phyloP scores from a whole-genome alignment of 2,888 invertebrate species.

The Stenchaetothrips biformis region DNA sequence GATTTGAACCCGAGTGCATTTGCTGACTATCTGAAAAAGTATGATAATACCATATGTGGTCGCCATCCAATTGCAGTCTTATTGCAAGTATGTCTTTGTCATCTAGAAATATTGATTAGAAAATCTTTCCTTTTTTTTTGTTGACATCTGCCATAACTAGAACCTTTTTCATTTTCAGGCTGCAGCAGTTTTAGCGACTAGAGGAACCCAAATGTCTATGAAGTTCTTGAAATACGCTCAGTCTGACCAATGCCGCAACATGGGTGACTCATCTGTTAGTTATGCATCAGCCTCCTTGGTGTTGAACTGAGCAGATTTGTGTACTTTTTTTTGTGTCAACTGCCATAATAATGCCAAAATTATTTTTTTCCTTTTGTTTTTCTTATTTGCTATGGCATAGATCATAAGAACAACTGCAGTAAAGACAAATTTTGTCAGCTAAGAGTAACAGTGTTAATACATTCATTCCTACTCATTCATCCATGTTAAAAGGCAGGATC shows the following conservation, averaged over 20 bases:
- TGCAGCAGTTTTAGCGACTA: slow-evolving; percentile 51
- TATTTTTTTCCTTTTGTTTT: no score
- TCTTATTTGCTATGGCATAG: no score
- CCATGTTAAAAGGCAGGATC: no score
- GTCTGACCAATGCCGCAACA: slow-evolving; percentile 82
- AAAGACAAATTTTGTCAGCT: no score
- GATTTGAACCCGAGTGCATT: slow-evolving; percentile 78
- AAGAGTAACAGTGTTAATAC: no score
- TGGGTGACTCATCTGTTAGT: slow-evolving; percentile 91
- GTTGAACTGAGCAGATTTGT: slow-evolving; percentile 56
- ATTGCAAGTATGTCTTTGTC: slow-evolving; percentile 62
- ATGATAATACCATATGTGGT: slow-evolving; percentile 96
- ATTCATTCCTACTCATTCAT: no score
- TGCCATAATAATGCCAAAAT: no score
- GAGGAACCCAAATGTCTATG: slow-evolving; percentile 65
- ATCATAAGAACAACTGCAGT: no score
- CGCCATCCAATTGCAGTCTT: slow-evolving; percentile 96
- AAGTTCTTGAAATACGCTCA: slow-evolving; percentile 95
- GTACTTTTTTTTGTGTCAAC: no score
- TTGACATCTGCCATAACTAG: neutral
- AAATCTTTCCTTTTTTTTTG: no score
- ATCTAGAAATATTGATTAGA: neutral
- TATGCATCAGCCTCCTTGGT: slow-evolving; percentile 91
- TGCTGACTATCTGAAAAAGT: slow-evolving; percentile 87
- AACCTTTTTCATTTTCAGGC: slow-evolving; percentile 50